phyloP scores from a whole-genome alignment of 1,140 invertebrate species.

The Panagrolaimus sp. region DNA sequence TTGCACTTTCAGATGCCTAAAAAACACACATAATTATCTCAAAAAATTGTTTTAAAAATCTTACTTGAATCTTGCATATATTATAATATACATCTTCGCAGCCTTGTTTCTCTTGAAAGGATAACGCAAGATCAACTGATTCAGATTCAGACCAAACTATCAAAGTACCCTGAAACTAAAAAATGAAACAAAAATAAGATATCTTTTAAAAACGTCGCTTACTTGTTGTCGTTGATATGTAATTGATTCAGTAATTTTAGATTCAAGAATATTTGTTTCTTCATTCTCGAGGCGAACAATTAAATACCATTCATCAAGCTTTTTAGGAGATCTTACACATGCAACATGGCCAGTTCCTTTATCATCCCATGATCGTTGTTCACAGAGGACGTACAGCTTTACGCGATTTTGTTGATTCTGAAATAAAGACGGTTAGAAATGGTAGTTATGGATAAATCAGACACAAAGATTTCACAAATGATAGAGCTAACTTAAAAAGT shows the following conservation, averaged over 20 bases:
- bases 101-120: constrained; percentile 98
- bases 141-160: constrained; percentile 99
- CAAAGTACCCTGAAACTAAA: constrained; percentile 72
- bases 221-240: constrained; percentile 55
- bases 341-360: constrained; percentile 56
- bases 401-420: constrained; percentile 47
- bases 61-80: constrained; percentile 80
- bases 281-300: constrained; percentile 51
- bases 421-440: too few relatives aligned
- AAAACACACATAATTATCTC: background rate
- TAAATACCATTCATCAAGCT: constrained; percentile 35
- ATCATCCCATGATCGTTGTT: constrained; percentile 44
- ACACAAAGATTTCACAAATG: too few relatives aligned
- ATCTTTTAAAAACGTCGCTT: background rate
- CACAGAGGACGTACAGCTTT: constrained; percentile 55
- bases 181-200: constrained; percentile 1
- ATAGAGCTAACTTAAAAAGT: too few relatives aligned
- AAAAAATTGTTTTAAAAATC: background rate
- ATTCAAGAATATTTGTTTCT: constrained; percentile 55
- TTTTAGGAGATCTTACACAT: constrained; percentile 37
- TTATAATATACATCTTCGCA: constrained; percentile 99
- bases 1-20: background rate
- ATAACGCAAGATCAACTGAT: constrained; percentile 94
- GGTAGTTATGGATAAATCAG: too few relatives aligned
- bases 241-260: constrained; percentile 48